Percentiles rank a stretch among this genome's conserved stretches.
Evolutionary conservation across 1,140 invertebrate genomes (phyloP).

Genomic region (Panagrolaimus sp.): DNA sequence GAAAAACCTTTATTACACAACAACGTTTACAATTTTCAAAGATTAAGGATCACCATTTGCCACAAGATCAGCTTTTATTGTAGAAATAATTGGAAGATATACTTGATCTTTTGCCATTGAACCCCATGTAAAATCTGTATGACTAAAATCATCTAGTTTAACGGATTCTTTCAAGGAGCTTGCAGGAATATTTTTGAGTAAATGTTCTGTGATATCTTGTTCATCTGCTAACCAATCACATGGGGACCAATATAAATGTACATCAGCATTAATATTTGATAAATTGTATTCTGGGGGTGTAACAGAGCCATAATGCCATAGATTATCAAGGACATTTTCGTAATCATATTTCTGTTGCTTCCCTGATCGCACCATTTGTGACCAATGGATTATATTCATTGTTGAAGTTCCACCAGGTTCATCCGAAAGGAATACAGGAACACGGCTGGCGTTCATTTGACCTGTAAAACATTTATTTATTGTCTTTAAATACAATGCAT

Average conservation of each 20-base stretch:
- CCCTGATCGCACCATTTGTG: constrained; percentile 2
- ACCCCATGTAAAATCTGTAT: constrained; percentile 7
- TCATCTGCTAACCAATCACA: constrained; percentile 17
- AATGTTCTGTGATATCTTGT: constrained; percentile 3
- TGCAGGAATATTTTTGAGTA: background rate
- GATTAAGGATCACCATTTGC: too few relatives aligned
- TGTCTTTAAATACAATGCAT: too few relatives aligned
- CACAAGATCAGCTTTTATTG: background rate
- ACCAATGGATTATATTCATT: constrained; percentile 17
- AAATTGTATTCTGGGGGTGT: constrained; percentile 17
- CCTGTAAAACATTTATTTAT: too few relatives aligned
- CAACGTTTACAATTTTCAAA: too few relatives aligned
- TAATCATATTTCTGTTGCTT: constrained; percentile 14
- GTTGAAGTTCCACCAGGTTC: constrained; percentile 14
- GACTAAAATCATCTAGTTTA: background rate
- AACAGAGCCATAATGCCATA: background rate
- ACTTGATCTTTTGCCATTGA: background rate
- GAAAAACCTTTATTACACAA: too few relatives aligned
- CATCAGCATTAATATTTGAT: background rate
- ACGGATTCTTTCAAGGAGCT: background rate
- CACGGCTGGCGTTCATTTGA: constrained; percentile 11
- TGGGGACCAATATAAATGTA: constrained; percentile 10
- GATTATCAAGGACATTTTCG: background rate
- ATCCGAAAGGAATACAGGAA: constrained; percentile 11
- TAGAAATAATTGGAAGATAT: background rate